Percentiles rank a stretch among this genome's conserved stretches.
Conservation (phyloP, 64 coral and sea anemone species). For the Pocillopora verrucosa region DNA sequence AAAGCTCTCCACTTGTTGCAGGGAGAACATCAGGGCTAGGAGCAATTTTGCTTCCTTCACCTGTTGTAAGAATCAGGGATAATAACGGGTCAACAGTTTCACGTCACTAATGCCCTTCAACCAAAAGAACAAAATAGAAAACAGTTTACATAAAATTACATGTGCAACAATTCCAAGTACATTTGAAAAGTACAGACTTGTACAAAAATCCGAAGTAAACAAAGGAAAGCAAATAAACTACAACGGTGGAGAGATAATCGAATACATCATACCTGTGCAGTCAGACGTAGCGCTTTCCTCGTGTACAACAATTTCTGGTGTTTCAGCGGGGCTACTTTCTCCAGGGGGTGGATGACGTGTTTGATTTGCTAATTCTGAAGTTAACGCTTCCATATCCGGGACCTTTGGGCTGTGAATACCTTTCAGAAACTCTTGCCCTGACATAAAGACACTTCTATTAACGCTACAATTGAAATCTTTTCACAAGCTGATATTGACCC, state of each 20-base stretch:
- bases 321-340: constrained; percentile 59
- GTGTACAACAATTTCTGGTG: constrained; percentile 31
- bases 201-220: too few relatives aligned
- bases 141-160: too few relatives aligned
- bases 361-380: constrained; percentile 75
- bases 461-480: too few relatives aligned
- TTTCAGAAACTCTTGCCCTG: constrained; percentile 90
- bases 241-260: background rate
- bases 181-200: too few relatives aligned
- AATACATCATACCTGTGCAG: constrained; percentile 9
- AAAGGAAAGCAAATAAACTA: too few relatives aligned
- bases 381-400: constrained; percentile 71
- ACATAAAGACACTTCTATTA: background rate
- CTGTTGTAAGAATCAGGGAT: background rate
- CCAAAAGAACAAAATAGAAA: too few relatives aligned
- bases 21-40: constrained; percentile 26
- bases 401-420: constrained; percentile 52
- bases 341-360: constrained; percentile 89
- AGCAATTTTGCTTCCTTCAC: background rate
- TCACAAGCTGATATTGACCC: too few relatives aligned
- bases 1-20: constrained; percentile 28
- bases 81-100: too few relatives aligned
- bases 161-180: too few relatives aligned
- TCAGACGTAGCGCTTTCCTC: background rate
- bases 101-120: too few relatives aligned